Percentiles rank a stretch among this genome's conserved stretches.
Evolutionary conservation across 2,888 invertebrate genomes (phyloP).

Genomic region (Entomobrya proxima): DNA sequence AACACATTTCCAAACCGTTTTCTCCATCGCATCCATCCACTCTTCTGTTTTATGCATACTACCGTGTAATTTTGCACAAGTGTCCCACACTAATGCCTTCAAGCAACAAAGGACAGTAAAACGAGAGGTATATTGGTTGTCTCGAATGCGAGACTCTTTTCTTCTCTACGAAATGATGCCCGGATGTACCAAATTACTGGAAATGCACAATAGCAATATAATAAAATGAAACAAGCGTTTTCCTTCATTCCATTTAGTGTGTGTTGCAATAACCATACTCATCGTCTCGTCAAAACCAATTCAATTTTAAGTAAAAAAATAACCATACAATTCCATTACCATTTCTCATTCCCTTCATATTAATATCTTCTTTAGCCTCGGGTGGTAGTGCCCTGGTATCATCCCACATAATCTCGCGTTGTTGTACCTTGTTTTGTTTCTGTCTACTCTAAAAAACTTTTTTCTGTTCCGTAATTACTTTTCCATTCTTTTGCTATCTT

Average conservation of each 20-base stretch:
- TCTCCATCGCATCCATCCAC: neutral
- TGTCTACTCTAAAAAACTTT: neutral
- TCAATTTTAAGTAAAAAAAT: neutral
- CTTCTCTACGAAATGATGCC: no score
- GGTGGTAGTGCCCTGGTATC: neutral
- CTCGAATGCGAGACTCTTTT: neutral
- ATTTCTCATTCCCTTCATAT: neutral
- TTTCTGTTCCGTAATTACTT: constrained; percentile 2
- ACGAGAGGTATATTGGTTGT: neutral
- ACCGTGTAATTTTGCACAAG: constrained; percentile 27
- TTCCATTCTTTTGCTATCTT: neutral
- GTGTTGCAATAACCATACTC: neutral
- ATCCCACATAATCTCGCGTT: neutral
- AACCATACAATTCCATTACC: neutral
- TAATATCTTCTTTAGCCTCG: neutral
- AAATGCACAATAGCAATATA: neutral
- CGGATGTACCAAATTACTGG: neutral
- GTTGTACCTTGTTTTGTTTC: neutral
- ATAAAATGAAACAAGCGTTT: no score
- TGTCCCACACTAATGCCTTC: constrained; percentile 27
- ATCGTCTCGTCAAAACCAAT: neutral
- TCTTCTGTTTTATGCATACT: neutral
- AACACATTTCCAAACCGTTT: neutral
- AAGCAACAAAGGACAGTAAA: constrained; percentile 32
- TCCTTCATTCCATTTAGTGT: neutral